Conservation (phyloP, 2,888 invertebrate species). For the Platynereis dumerilii region DNA sequence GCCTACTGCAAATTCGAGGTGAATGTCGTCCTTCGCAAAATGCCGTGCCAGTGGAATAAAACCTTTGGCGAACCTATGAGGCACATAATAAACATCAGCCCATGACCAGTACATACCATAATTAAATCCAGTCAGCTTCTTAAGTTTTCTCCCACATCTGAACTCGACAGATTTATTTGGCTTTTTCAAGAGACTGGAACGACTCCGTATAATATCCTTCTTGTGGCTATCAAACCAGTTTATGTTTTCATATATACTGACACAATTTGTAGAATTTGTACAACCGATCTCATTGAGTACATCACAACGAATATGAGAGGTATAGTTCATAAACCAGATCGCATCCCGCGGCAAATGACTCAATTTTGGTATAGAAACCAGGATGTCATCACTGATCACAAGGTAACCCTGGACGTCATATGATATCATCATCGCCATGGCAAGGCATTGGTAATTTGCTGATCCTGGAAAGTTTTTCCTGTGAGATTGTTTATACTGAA, state of each 20-base stretch:
- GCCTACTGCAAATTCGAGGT: slow-evolving; percentile 39
- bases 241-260: slow-evolving; percentile 27
- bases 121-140: slow-evolving; percentile 27
- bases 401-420: slow-evolving; percentile 33
- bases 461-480: slow-evolving; percentile 27
- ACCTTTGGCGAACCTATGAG: slow-evolving; percentile 23
- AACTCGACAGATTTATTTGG: slow-evolving; percentile 17
- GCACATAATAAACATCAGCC: slow-evolving; percentile 39
- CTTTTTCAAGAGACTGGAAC: not conserved
- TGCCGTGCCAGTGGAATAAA: slow-evolving; percentile 27
- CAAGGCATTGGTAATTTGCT: slow-evolving; percentile 36
- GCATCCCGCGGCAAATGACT: slow-evolving; percentile 6
- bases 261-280: too few relatives aligned
- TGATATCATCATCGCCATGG: slow-evolving; percentile 27
- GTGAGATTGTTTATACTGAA: slow-evolving; percentile 24
- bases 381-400: slow-evolving; percentile 34
- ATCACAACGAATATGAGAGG: too few relatives aligned
- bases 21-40: slow-evolving; percentile 34
- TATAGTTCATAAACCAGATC: slow-evolving; percentile 32
- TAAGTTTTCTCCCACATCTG: slow-evolving; percentile 28
- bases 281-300: too few relatives aligned
- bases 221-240: too few relatives aligned
- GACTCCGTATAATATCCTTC: slow-evolving; percentile 9
- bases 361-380: slow-evolving; percentile 24
- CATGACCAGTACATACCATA: slow-evolving; percentile 30